Percentiles rank a stretch among this genome's conserved stretches.
phyloP scores from a whole-genome alignment of 1,140 invertebrate species.

The Bicyclus anynana region DNA sequence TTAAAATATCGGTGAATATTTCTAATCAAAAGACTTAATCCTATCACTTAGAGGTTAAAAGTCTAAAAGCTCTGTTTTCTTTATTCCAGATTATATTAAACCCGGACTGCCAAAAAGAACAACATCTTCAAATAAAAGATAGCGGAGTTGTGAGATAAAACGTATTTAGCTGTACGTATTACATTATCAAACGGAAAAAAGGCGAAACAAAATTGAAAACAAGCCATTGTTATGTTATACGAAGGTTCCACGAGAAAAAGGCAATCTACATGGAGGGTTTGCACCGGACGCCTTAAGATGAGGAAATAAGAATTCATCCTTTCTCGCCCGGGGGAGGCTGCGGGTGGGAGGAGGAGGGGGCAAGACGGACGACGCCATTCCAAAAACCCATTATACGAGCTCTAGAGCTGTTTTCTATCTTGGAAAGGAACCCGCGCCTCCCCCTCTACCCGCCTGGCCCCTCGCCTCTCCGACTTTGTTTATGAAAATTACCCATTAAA shows the following conservation, averaged over 20 bases:
- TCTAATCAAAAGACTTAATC: too few species aligned
- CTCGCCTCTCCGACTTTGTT: slow-evolving; percentile 70
- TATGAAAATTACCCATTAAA: slow-evolving; percentile 77
- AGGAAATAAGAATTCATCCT: slow-evolving; percentile 78
- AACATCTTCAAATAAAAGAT: background rate
- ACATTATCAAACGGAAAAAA: slow-evolving; percentile 49
- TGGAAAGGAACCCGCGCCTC: slow-evolving; percentile 58
- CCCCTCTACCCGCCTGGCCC: slow-evolving; percentile 29
- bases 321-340: slow-evolving; percentile 52
- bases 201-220: slow-evolving; percentile 74
- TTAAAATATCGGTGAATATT: too few species aligned
- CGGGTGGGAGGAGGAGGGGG: slow-evolving; percentile 41
- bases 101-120: background rate
- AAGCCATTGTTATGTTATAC: slow-evolving; percentile 74
- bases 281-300: slow-evolving; percentile 68
- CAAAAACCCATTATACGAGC: slow-evolving; percentile 77
- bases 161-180: slow-evolving; percentile 30
- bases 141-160: slow-evolving; percentile 1
- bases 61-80: background rate
- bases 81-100: slow-evolving; percentile 6
- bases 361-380: slow-evolving; percentile 78
- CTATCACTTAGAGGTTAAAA: background rate
- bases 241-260: slow-evolving; percentile 67
- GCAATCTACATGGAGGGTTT: slow-evolving; percentile 74
- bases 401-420: slow-evolving; percentile 78